Evolutionary conservation across 30 jellyfish, hydroid and myxozoan species (phyloP), one percentile per base, ranked within the genome.

Genomic region (Rhopilema esculentum): DNA sequence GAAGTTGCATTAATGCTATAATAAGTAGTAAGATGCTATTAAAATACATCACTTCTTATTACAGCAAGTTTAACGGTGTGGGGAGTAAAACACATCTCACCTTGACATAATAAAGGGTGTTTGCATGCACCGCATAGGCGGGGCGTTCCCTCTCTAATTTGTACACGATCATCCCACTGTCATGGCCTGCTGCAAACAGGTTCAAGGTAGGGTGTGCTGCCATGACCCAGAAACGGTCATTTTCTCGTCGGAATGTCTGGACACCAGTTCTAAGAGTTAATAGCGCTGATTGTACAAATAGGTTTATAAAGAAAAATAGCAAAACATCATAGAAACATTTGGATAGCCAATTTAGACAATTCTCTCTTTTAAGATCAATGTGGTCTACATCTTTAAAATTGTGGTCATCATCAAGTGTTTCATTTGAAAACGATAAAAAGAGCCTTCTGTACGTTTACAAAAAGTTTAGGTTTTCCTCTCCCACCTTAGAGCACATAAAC

Each of bases 141-240:
- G 99, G 99, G 71, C 98, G 65, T 80, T 95, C 98, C 26, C 98
- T 77, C 77, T 95, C 98, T 88, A 95, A 81, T 57, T 95, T 95
- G 67, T 84, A 95, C 27, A 95, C 97, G 65, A 90, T 79, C 97
- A 95, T 90, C 25, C 99, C 99, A 91, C 97, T 86, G 81, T 95
- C 99, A 63, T 95, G 99, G 22, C 99, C 99, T 18, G 98, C 98
- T 24, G 99, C 99, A 82, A 95, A 90, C 79, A 95, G 69, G 68
- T 95, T 95, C 77, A 88, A 69, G 32, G 91, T 91, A 29, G 99
- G 99, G 72, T 91, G 98, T 24, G 97, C 99, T n/a, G 95, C 96
- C 53, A 95, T 67, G 22, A 82, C 89, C 99, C 99, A 95, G 67
- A 89, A 95, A 1, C 99, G 97, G 52, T 95, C 99, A 63, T 79